These are phyloP conservation scores for Drosophila lowei DNA, from an alignment of 1,140 invertebrate genomes.

Conservation along the genomic window DNA sequence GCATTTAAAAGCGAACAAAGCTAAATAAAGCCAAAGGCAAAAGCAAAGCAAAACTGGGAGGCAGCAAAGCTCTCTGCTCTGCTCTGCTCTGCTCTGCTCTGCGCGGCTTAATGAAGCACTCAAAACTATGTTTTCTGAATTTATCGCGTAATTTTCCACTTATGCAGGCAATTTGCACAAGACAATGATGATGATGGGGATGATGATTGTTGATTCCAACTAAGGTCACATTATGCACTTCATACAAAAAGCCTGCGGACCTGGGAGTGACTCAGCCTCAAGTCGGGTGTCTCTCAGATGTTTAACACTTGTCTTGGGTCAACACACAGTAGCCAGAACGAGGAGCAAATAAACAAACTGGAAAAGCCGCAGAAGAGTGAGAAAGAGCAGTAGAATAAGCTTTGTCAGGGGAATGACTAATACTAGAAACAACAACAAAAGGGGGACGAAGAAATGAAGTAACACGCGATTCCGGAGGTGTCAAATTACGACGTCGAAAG, in stretches of 20 bases:
- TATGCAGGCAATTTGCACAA: slow-evolving; percentile 42
- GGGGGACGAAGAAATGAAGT: slow-evolving; percentile 5
- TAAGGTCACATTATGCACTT: slow-evolving; percentile 31
- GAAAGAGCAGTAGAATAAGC: slow-evolving; percentile 30
- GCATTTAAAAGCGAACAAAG: slow-evolving; percentile 31
- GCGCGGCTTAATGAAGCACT: slow-evolving; percentile 39
- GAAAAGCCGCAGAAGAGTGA: background rate
- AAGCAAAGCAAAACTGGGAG: slow-evolving; percentile 19
- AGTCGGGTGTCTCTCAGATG: background rate
- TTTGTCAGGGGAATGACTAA: slow-evolving; percentile 7
- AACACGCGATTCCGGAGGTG: slow-evolving; percentile 18
- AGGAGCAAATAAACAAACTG: slow-evolving; percentile 3
- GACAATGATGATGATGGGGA: slow-evolving; percentile 10
- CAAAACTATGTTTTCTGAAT: slow-evolving; percentile 21
- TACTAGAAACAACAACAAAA: slow-evolving; percentile 29
- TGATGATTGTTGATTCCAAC: slow-evolving; percentile 23
- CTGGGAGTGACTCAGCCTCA: slow-evolving; percentile 15
- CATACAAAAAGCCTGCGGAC: background rate
- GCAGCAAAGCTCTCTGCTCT: slow-evolving; percentile 2
- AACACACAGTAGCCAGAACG: slow-evolving; percentile 5
- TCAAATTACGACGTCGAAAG: slow-evolving; percentile 22
- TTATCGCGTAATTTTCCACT: slow-evolving; percentile 56
- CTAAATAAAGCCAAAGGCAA: background rate
- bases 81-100: background rate
- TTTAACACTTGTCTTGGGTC: slow-evolving; percentile 6